Conservation (phyloP, 1,140 invertebrate genomes). For the Eupristina koningsbergeri region DNA sequence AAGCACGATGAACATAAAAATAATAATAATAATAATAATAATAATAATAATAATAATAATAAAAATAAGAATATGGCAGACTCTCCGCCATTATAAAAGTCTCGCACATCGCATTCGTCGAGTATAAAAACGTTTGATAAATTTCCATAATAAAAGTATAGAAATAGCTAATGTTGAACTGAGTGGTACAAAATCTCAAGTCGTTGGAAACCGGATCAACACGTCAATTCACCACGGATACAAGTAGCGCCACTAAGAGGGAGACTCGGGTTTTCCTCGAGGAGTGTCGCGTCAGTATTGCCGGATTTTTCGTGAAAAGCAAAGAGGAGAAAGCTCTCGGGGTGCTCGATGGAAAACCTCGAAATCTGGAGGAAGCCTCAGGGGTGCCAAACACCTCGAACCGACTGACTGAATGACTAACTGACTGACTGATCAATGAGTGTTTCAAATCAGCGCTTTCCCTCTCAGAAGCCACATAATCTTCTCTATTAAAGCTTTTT, state of each 20-base stretch:
- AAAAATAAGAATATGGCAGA: neutral
- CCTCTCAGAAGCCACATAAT: neutral
- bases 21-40: no score
- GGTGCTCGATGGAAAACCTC: constrained; percentile 29
- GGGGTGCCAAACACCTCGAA: constrained; percentile 1
- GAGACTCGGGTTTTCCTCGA: neutral
- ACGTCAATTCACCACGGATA: neutral
- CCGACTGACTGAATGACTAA: no score
- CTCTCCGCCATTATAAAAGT: neutral
- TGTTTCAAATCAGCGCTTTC: constrained; percentile 12
- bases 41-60: no score
- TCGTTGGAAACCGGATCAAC: constrained; percentile 4
- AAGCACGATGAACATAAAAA: no score
- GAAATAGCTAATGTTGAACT: neutral
- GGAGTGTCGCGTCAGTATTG: neutral
- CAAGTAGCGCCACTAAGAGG: neutral
- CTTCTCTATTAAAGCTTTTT: neutral
- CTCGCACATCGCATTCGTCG: neutral
- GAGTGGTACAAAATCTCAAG: neutral
- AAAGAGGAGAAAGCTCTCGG: constrained; percentile 1
- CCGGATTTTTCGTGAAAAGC: constrained; percentile 12
- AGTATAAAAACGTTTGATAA: neutral
- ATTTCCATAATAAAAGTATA: neutral
- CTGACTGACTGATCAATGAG: constrained; percentile 34
- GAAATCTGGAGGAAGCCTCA: constrained; percentile 12